A percentile compares a stretch with the other conserved stretches of the same genome.
These are phyloP conservation scores for Pogonognathellus flavescens DNA, from an alignment of 1,140 invertebrate species.

Conservation along the genomic window DNA sequence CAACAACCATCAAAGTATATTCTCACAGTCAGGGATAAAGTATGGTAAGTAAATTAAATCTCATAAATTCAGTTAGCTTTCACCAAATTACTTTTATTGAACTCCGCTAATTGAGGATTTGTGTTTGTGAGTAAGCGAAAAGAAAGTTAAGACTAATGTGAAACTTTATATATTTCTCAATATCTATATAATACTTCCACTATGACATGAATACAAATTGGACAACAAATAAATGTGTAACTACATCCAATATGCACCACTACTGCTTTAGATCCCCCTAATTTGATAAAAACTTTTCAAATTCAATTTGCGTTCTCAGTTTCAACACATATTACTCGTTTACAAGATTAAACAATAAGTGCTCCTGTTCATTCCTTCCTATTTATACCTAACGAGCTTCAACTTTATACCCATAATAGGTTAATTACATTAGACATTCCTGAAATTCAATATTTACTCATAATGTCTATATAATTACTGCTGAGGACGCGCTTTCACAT, in stretches of 20 bases:
- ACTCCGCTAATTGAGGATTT: conserved; percentile 25
- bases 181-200: neutral
- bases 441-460: too few species aligned
- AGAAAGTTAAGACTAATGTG: neutral
- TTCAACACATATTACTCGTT: neutral
- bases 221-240: neutral
- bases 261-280: conserved; percentile 20
- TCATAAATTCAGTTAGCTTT: conserved; percentile 34
- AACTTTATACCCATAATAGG: too few species aligned
- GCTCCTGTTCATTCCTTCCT: too few species aligned
- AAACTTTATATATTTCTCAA: neutral
- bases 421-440: too few species aligned
- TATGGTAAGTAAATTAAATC: conserved; percentile 47
- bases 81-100: neutral
- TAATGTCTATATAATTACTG: too few species aligned
- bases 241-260: neutral
- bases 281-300: conserved; percentile 34
- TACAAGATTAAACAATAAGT: too few species aligned
- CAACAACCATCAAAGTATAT: conserved; percentile 3
- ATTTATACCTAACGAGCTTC: too few species aligned
- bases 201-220: neutral
- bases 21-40: conserved; percentile 9
- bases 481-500: too few species aligned
- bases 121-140: neutral
- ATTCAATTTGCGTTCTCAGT: conserved; percentile 3